phyloP scores from a whole-genome alignment of 2,888 invertebrate species.

The Dasypolia templi region DNA sequence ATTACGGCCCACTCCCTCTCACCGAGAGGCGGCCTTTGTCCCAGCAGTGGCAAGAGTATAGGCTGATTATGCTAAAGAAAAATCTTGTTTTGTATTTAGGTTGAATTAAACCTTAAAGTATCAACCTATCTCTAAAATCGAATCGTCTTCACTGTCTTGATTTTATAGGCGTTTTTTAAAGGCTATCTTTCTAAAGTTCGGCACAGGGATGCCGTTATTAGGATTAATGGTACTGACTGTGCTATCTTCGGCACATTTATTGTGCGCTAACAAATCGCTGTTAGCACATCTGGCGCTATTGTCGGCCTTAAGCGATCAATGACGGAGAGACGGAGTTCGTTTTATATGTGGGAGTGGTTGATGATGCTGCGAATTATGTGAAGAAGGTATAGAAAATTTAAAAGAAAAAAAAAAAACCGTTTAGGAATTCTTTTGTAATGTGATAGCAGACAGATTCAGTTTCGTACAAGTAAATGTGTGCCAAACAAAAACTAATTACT shows the following conservation, averaged over 20 bases:
- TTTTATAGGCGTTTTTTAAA: constrained; percentile 53
- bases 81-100: no score
- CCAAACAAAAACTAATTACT: no score
- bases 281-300: constrained; percentile 64
- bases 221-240: constrained; percentile 70
- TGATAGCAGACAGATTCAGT: not conserved
- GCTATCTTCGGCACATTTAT: constrained; percentile 68
- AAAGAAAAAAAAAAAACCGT: no score
- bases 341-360: constrained; percentile 37
- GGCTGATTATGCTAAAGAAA: no score
- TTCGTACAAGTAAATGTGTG: not conserved
- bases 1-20: no score
- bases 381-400: not conserved
- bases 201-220: constrained; percentile 63
- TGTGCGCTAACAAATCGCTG: constrained; percentile 68
- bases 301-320: constrained; percentile 63
- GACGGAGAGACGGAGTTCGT: constrained; percentile 43
- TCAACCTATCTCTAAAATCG: constrained; percentile 38
- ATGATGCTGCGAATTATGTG: constrained; percentile 17
- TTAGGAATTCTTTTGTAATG: no score
- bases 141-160: constrained; percentile 43
- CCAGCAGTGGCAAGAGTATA: no score
- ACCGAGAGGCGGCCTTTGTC: no score
- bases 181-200: constrained; percentile 61
- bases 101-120: not conserved